Evolutionary conservation across 2,113 vertebrate genomes (phyloP), one percentile per base, ranked within the genome.

Genomic region (Zootoca vivipara): DNA sequence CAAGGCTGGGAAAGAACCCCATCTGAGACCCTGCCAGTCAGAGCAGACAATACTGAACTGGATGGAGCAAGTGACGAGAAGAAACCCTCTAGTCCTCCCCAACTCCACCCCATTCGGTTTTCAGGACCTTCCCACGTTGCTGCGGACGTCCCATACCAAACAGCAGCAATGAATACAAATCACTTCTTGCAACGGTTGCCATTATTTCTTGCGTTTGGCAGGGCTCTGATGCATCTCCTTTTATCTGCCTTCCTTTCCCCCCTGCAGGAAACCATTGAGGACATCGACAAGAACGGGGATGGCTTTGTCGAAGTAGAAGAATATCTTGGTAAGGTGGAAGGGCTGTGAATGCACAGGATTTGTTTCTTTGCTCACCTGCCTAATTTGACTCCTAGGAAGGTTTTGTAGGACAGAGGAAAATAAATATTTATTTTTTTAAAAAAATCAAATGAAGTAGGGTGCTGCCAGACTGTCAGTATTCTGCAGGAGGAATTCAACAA

Each of bases 261-360:
- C 40, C 20, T 52, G 46, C 81, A 99, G 98, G 98, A 99, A 94
- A 98, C 98, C 0, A 33, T 99, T 35, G 98, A 98, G 65, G 98
- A 99, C 94, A 97, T 99, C 28, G 98, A 99, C 94, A 98, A 96
- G 93, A 95, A 99, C 30, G 97, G 96, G 0, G 98, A 99, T 2
- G 97, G 98, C n/a, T 97, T 96, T 22, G 93, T 99, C 38, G 94
- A 96, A 84, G 58, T 98, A 18, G 74, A 97, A 0, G 98, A 99
- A 91, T 99, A 98, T 89, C 98, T 99, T 0, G 98, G 98, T 98
- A 92, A 90, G 96, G 26, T 72, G 8, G 28, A 73, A n/a, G 10
- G 22, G 58, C 20, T 3, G 26, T 42, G 67, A 18, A 40, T 20
- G 40, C 8, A 22, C 4, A n/a, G 1, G 0, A 26, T 52, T 79